These are phyloP conservation scores for Xiphophorus couchianus DNA, from an alignment of 2,113 vertebrate species.

Conservation along the genomic window DNA sequence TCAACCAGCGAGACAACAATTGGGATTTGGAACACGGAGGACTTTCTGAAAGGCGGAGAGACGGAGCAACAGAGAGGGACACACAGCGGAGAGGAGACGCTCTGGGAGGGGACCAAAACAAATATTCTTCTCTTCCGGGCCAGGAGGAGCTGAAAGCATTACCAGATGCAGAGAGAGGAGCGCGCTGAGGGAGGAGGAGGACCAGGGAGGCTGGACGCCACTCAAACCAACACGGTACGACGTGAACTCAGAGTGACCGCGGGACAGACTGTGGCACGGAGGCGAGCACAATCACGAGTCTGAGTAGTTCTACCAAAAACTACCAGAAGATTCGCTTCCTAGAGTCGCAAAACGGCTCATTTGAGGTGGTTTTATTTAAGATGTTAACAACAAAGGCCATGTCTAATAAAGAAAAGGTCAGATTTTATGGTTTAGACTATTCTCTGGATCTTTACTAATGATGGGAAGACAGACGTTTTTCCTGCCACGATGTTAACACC, in stretches of 20 bases:
- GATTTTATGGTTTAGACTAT: too few relatives aligned
- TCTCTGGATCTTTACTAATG: too few relatives aligned
- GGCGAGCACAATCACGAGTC: too few relatives aligned
- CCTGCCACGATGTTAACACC: too few relatives aligned
- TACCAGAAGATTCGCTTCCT: too few relatives aligned
- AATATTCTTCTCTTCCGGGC: constrained; percentile 54
- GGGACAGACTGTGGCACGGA: background rate
- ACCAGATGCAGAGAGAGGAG: constrained; percentile 47
- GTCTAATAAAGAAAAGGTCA: too few relatives aligned
- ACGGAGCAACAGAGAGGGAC: constrained; percentile 20
- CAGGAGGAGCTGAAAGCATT: constrained; percentile 53
- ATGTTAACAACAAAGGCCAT: too few relatives aligned
- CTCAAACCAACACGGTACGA: background rate
- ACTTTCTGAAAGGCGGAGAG: constrained; percentile 14
- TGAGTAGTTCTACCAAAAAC: background rate
- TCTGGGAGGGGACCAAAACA: constrained; percentile 72
- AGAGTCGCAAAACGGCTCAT: too few relatives aligned
- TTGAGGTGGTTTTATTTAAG: too few relatives aligned
- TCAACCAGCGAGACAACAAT: constrained; percentile 30
- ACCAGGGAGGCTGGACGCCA: background rate
- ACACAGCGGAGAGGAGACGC: constrained; percentile 38
- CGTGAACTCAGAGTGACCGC: background rate
- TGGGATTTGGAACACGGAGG: constrained; percentile 27
- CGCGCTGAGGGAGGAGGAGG: background rate
- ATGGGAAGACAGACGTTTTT: too few relatives aligned